A percentile compares a stretch with the other conserved stretches of the same genome.
Evolutionary conservation across 2,113 vertebrate genomes (phyloP).

Genomic region (Sphaerodactylus townsendi): DNA sequence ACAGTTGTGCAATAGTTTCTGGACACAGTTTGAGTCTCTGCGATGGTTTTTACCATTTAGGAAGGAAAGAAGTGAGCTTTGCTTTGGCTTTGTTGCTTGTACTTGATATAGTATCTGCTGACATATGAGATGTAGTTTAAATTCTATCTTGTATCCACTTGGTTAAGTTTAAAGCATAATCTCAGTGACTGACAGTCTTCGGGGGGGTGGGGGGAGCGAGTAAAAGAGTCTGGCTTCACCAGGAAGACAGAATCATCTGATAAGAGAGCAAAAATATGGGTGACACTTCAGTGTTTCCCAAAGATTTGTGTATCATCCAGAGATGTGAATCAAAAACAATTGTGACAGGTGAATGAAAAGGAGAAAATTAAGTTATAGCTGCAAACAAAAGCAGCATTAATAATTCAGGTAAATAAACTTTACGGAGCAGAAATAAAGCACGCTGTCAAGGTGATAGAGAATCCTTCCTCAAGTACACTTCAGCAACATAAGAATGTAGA

Average conservation of each 20-base stretch:
- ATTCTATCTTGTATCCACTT: conserved; percentile 69
- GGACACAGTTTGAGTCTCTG: conserved; percentile 14
- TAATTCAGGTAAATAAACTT: conserved; percentile 81
- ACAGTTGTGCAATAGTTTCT: conserved; percentile 58
- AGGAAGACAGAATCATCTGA: conserved; percentile 71
- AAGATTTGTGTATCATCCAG: conserved; percentile 69
- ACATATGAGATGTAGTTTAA: conserved; percentile 66
- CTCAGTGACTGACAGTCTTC: conserved; percentile 72
- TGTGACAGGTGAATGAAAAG: conserved; percentile 74
- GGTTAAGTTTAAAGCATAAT: conserved; percentile 70
- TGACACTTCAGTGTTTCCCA: conserved; percentile 67
- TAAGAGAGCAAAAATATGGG: conserved; percentile 70
- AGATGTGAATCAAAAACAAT: conserved; percentile 73
- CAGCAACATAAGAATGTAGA: conserved; percentile 58
- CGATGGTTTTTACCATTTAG: conserved; percentile 46
- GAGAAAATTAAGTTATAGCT: conserved; percentile 74
- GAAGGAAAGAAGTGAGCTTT: conserved; percentile 18
- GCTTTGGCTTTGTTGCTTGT: conserved; percentile 44
- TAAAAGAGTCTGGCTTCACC: conserved; percentile 59
- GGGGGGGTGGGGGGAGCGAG: conserved; percentile 4
- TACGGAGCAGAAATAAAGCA: conserved; percentile 63
- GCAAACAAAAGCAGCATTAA: conserved; percentile 77
- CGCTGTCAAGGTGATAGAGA: conserved; percentile 74
- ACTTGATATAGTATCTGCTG: conserved; percentile 60
- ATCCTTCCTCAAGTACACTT: conserved; percentile 60